phyloP scores from a whole-genome alignment of 2,113 vertebrate species.

The Peromyscus polionotus region DNA sequence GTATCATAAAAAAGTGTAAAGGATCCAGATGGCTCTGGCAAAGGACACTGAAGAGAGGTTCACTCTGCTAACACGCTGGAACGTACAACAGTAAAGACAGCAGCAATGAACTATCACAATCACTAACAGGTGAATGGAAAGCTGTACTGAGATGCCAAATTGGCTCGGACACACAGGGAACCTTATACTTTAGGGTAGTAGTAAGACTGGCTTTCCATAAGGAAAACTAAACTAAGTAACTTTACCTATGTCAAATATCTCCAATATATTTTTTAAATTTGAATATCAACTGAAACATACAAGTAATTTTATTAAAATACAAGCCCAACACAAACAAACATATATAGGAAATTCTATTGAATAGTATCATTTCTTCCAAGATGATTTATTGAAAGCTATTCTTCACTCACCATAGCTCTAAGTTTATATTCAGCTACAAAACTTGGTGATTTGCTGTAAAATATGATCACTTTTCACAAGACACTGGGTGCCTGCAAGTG shows the following conservation, averaged over 20 bases:
- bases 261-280: neutral
- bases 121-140: neutral
- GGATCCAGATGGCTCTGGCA: neutral
- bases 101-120: neutral
- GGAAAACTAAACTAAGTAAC: neutral
- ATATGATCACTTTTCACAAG: neutral
- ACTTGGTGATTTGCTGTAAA: neutral
- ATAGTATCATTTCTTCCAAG: neutral
- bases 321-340: neutral
- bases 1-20: neutral
- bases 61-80: neutral
- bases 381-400: neutral
- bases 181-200: neutral
- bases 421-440: neutral
- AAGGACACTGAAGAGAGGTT: constrained; percentile 1
- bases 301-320: neutral
- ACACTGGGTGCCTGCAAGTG: neutral
- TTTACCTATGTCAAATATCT: neutral
- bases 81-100: neutral
- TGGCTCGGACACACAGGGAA: neutral
- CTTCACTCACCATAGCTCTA: neutral
- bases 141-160: neutral
- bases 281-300: neutral
- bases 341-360: neutral
- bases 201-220: neutral